Evolutionary conservation across 1,140 invertebrate species (phyloP), one percentile per base, ranked within the genome.

Genomic region (Patella vulgata): DNA sequence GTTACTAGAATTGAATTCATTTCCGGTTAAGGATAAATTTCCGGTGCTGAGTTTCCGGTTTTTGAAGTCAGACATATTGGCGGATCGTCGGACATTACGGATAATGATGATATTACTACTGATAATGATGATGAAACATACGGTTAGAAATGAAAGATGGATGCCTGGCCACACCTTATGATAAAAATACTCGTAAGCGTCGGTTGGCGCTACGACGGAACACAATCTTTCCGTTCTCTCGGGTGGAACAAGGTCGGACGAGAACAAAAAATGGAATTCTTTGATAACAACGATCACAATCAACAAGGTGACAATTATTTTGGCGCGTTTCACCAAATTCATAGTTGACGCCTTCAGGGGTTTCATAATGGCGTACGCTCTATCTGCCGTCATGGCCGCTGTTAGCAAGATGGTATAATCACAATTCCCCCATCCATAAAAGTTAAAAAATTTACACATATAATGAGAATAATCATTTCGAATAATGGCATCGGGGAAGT

Each of bases 371-470:
- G 63, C 77, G 27, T 72, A 56, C 0, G 77, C 72, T 21, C 74
- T 54, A 36, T 77, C 74, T 17, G 68, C 66, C 1, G 69, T 79
- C 77, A 79, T 79, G 0, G 66, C 64, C 0, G 70, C 63, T 6
- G 68, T 72, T n/a, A 79, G 51, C 21, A 75, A 25, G 21, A 79
- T 75, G 31, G 70, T 72, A 14, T 73, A 61, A 50, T 77, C 77
- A 48, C 69, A 68, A 46, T 74, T 71, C 51, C 72, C 70, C 66
- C 68, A 73, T 8, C 77, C 77, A 47, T 73, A 77, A 46, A 79
- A 79, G 43, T 77, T 73, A 23, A 79, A 71, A 57, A 77, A 79
- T 47, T 75, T 75, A 54, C 77, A 79, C 68, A 77, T 66, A 25
- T 66, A 2, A 47, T 71, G 60, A 5, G 72, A 63, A 11, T 59